Conservation (phyloP, 2,888 invertebrate genomes). For the Heliconius ethilla region DNA sequence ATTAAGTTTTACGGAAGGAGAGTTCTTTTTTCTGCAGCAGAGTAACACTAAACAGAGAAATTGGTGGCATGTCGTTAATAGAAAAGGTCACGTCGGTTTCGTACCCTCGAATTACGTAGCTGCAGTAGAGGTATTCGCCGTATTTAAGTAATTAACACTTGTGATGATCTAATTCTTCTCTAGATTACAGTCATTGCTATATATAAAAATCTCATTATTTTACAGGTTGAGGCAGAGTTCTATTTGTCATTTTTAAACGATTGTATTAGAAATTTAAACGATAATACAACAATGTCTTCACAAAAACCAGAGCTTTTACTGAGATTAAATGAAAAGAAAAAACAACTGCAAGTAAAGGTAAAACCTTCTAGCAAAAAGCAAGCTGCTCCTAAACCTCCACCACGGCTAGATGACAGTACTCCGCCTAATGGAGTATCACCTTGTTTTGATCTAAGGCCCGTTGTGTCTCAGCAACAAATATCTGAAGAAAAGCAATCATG, state of each 20-base stretch:
- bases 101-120: slow-evolving; percentile 94
- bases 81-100: slow-evolving; percentile 90
- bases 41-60: slow-evolving; percentile 90
- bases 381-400: slow-evolving; percentile 74
- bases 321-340: slow-evolving; percentile 85
- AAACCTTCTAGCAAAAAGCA: slow-evolving; percentile 69
- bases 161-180: slow-evolving; percentile 1
- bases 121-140: slow-evolving; percentile 84
- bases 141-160: slow-evolving; percentile 37
- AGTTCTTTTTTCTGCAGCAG: slow-evolving; percentile 90
- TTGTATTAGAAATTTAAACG: slow-evolving; percentile 83
- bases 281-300: slow-evolving; percentile 63
- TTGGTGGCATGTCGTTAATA: slow-evolving; percentile 95
- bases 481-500: slow-evolving; percentile 66
- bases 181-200: slow-evolving; percentile 23
- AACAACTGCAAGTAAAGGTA: slow-evolving; percentile 75
- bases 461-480: slow-evolving; percentile 75
- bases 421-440: slow-evolving; percentile 77
- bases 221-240: slow-evolving; percentile 86
- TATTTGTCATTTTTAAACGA: slow-evolving; percentile 87
- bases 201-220: not conserved
- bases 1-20: slow-evolving; percentile 89
- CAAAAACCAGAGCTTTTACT: slow-evolving; percentile 85
- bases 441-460: slow-evolving; percentile 73
- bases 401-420: slow-evolving; percentile 69